Evolutionary conservation across 2,797 vertebrate genomes (phyloP).

Genomic region (Eleutherodactylus coqui): DNA sequence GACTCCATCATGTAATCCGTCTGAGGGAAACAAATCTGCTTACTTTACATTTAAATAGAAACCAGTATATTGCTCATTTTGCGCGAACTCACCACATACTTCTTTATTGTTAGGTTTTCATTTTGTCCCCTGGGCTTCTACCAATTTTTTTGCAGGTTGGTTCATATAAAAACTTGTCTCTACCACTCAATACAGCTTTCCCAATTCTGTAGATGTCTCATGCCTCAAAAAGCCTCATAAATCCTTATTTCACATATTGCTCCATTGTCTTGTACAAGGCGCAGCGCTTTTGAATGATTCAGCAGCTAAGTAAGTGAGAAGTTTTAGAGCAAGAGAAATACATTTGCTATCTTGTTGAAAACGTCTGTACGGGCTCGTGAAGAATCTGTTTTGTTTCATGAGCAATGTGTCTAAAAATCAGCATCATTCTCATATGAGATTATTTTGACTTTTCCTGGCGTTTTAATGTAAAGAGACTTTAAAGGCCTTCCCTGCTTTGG

Average conservation of each 20-base stretch:
- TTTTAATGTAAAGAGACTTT: background rate
- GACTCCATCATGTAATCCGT: background rate
- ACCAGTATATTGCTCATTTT: background rate
- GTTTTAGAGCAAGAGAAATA: slow-evolving; percentile 24
- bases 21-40: background rate
- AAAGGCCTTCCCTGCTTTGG: background rate
- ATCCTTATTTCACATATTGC: slow-evolving; percentile 7
- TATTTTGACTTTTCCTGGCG: background rate
- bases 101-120: background rate
- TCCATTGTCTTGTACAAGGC: slow-evolving; percentile 7
- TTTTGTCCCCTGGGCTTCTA: background rate
- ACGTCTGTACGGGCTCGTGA: background rate
- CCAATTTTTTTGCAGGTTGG: background rate
- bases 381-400: background rate
- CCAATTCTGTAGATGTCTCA: slow-evolving; percentile 29
- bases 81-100: background rate
- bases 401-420: background rate
- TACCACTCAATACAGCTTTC: background rate
- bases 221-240: slow-evolving; percentile 35
- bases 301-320: slow-evolving; percentile 39
- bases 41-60: slow-evolving; percentile 9
- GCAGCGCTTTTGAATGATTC: slow-evolving; percentile 20
- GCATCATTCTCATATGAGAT: background rate
- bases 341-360: slow-evolving; percentile 31
- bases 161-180: slow-evolving; percentile 9